These are phyloP conservation scores for Virgularia gustaviana DNA, from an alignment of 92 coral and sea anemone species.

Conservation along the genomic window DNA sequence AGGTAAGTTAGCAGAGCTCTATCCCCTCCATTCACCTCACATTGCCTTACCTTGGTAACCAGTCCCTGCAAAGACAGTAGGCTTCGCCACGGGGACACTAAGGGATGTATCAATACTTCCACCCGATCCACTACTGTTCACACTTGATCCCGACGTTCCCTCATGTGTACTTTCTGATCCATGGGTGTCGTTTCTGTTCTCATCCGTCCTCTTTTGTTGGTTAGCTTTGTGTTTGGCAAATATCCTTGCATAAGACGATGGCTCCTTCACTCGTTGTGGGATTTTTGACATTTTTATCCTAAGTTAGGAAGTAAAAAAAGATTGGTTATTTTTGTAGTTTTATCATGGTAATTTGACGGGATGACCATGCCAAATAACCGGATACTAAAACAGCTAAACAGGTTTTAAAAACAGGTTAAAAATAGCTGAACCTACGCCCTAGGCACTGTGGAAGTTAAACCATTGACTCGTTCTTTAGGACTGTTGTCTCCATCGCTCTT, in stretches of 20 bases:
- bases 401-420: neutral
- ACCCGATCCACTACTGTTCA: slow-evolving; percentile 3
- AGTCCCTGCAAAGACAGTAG: neutral
- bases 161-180: slow-evolving; percentile 26
- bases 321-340: no score
- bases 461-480: neutral
- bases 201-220: slow-evolving; percentile 52
- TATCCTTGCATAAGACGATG: slow-evolving; percentile 74
- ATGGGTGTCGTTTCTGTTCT: slow-evolving; percentile 43
- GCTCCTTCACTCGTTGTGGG: slow-evolving; percentile 25
- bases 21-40: no score
- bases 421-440: slow-evolving; percentile 9
- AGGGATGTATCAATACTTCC: slow-evolving; percentile 5
- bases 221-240: slow-evolving; percentile 77
- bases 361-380: no score
- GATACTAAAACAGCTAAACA: no score
- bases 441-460: neutral
- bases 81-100: neutral
- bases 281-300: slow-evolving; percentile 29
- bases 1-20: no score
- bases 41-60: slow-evolving; percentile 6
- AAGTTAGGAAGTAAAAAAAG: no score
- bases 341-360: no score
- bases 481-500: neutral
- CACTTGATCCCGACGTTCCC: neutral